These are phyloP conservation scores for Onychorhynchus coronatus DNA, from an alignment of 2,113 vertebrate species.

Conservation along the genomic window DNA sequence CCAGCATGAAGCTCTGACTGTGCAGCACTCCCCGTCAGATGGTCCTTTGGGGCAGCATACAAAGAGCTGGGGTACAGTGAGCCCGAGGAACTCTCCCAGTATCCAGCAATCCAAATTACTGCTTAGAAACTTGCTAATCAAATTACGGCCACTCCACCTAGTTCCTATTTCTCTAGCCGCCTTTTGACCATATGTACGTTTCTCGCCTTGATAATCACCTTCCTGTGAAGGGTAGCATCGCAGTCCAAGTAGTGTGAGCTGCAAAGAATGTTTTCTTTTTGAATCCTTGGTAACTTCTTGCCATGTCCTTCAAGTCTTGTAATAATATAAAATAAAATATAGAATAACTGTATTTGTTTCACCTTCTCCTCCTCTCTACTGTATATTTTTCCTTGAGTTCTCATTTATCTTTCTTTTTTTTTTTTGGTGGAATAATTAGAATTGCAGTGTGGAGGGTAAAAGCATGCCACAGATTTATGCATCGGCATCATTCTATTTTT, in stretches of 20 bases:
- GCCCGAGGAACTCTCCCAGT: rapidly evolving
- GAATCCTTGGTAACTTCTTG: not conserved
- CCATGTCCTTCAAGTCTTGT: not conserved
- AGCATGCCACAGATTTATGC: not conserved
- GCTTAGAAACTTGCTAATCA: not conserved
- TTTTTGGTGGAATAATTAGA: not conserved
- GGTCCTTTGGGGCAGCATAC: rapidly evolving
- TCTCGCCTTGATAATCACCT: not conserved
- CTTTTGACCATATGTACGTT: not conserved
- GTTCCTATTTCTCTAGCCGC: not conserved
- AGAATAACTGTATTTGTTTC: not conserved
- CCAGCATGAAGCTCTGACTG: not conserved
- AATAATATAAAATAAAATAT: not conserved
- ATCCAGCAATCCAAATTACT: not conserved
- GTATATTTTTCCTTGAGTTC: not conserved
- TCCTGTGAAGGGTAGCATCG: not conserved
- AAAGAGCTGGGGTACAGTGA: not conserved
- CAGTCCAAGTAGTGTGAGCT: not conserved
- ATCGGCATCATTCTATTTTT: not conserved
- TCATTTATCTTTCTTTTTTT: not conserved
- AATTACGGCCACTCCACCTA: not conserved
- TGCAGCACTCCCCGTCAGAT: not conserved
- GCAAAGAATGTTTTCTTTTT: not conserved
- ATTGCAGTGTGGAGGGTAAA: not conserved
- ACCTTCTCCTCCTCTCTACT: not conserved